phyloP scores from a whole-genome alignment of 2,797 vertebrate species.

The Myotis findleyi region DNA sequence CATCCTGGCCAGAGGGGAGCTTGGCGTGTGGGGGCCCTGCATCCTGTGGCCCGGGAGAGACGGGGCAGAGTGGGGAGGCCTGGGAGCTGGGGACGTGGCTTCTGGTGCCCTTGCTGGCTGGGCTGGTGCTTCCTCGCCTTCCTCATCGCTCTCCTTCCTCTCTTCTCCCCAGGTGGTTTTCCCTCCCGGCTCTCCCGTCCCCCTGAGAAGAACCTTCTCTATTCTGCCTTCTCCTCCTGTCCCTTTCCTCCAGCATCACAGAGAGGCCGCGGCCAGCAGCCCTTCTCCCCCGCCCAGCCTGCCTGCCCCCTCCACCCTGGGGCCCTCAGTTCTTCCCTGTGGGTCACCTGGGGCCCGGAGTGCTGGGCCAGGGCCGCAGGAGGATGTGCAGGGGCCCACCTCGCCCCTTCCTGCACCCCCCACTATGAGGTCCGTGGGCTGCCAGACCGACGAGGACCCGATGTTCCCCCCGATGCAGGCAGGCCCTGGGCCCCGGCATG shows the following conservation, averaged over 20 bases:
- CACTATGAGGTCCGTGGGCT: conserved; percentile 91
- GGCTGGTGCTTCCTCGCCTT: conserved; percentile 53
- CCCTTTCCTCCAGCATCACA: conserved; percentile 65
- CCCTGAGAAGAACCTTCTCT: conserved; percentile 90
- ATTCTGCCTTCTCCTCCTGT: conserved; percentile 83
- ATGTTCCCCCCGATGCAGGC: conserved; percentile 92
- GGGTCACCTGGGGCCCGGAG: conserved; percentile 8
- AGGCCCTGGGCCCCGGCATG: conserved; percentile 78
- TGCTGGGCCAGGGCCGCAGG: conserved; percentile 74
- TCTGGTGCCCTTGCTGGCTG: fast-evolving
- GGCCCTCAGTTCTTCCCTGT: conserved; percentile 27
- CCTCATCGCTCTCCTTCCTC: conserved; percentile 81
- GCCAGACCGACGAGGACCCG: conserved; percentile 93
- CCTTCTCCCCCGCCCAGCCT: conserved; percentile 77
- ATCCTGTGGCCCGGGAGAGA: not conserved
- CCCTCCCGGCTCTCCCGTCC: conserved; percentile 91
- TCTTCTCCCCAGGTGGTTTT: conserved; percentile 92
- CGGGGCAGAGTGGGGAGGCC: not conserved
- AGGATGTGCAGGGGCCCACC: conserved; percentile 64
- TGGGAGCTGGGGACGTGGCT: not conserved
- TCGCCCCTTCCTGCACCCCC: conserved; percentile 74
- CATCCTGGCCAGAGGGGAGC: not conserved
- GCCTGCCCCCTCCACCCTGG: conserved; percentile 67
- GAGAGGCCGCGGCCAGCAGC: conserved; percentile 56
- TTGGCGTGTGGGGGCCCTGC: not conserved